phyloP scores from a whole-genome alignment of 2,888 invertebrate genomes.

The Ophion ventricosus region DNA sequence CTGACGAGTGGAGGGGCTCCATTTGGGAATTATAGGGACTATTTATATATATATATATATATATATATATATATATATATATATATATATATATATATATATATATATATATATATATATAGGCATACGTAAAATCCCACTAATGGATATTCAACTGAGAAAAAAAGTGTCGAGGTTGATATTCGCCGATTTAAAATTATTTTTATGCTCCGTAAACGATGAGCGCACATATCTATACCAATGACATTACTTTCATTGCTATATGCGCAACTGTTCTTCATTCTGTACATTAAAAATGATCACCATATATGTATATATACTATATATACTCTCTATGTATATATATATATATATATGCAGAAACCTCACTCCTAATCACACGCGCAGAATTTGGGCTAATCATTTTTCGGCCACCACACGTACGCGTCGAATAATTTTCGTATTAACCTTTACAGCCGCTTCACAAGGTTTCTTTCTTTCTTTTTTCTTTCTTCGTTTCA shows the following conservation, averaged over 20 bases:
- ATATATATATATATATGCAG: slow-evolving; percentile 6
- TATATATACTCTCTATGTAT: too few species aligned
- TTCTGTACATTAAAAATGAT: not conserved
- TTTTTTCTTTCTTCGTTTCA: not conserved
- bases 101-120: too few species aligned
- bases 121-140: too few species aligned
- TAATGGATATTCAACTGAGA: too few species aligned
- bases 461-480: slow-evolving; percentile 1
- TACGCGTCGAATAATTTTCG: not conserved
- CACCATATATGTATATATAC: not conserved
- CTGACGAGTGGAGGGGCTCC: too few species aligned
- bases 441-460: not conserved
- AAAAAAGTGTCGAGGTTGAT: slow-evolving; percentile 21
- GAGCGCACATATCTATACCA: slow-evolving; percentile 3
- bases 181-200: not conserved
- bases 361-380: slow-evolving; percentile 15
- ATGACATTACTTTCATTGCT: slow-evolving; percentile 50
- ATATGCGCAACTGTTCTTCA: slow-evolving; percentile 3
- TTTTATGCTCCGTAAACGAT: slow-evolving; percentile 20
- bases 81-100: too few species aligned
- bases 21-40: too few species aligned
- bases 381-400: slow-evolving; percentile 9
- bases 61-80: too few species aligned
- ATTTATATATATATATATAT: too few species aligned
- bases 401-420: not conserved